Evolutionary conservation across 2,113 vertebrate genomes (phyloP).

Genomic region (Phalacrocorax brasilianus): DNA sequence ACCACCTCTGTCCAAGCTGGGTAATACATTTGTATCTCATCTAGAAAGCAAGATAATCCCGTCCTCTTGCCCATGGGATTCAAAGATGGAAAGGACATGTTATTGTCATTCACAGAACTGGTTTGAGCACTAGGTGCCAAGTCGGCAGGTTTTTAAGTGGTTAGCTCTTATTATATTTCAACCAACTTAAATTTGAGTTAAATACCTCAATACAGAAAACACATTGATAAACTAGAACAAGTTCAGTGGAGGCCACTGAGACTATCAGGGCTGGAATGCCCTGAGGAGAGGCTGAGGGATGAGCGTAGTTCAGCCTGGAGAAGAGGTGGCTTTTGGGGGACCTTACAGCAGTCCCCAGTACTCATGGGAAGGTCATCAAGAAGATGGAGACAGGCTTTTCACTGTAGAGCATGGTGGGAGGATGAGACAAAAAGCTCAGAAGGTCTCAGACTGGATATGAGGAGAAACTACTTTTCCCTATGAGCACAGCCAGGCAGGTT

Average conservation of each 20-base stretch:
- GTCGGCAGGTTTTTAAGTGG: background rate
- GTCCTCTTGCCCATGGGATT: background rate
- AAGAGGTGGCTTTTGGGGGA: background rate
- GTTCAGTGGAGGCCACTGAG: background rate
- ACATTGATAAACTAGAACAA: background rate
- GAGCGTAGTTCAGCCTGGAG: background rate
- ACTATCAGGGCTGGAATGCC: background rate
- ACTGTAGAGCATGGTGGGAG: background rate
- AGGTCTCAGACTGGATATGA: background rate
- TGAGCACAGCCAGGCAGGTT: background rate
- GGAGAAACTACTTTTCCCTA: background rate
- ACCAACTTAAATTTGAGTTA: background rate
- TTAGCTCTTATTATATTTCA: background rate
- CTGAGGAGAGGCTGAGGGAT: background rate
- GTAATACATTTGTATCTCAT: background rate
- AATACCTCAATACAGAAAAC: background rate
- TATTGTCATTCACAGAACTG: background rate
- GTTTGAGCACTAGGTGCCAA: background rate
- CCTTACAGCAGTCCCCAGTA: background rate
- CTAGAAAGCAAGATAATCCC: background rate
- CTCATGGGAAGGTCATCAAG: background rate
- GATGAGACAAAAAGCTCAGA: background rate
- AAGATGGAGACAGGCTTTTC: background rate
- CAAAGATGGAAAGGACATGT: background rate
- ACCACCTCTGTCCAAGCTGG: background rate